Conservation (phyloP, 2,113 vertebrate species). For the Mesembrinibis cayennensis region DNA sequence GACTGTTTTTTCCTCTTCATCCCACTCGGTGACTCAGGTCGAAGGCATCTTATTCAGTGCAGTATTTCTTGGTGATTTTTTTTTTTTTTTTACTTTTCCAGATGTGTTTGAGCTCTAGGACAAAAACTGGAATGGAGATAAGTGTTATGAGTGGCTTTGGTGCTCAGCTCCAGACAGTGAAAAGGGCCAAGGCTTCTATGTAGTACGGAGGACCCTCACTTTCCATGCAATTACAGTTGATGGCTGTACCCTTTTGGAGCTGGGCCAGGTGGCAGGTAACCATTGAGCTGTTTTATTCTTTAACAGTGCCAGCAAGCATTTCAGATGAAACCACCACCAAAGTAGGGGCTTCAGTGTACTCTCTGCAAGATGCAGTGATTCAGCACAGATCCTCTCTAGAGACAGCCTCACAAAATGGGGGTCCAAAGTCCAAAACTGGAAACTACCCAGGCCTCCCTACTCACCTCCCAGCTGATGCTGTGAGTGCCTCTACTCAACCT, state of each 20-base stretch:
- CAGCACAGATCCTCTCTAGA: background rate
- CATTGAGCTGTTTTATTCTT: background rate
- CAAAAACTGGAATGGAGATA: background rate
- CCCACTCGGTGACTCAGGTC: background rate
- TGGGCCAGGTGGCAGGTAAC: background rate
- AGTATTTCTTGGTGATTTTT: background rate
- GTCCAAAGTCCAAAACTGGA: background rate
- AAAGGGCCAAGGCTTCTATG: rapidly evolving
- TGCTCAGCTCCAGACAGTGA: background rate
- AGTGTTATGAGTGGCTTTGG: background rate
- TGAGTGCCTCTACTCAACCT: background rate
- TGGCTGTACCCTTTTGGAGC: background rate
- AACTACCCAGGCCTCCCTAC: background rate
- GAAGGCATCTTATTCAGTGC: background rate
- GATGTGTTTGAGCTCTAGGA: background rate
- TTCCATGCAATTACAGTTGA: background rate
- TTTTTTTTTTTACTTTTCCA: background rate
- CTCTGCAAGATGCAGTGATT: background rate
- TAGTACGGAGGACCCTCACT: background rate
- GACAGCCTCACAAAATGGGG: rapidly evolving
- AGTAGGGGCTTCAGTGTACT: background rate
- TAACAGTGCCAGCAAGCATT: background rate
- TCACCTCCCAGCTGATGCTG: background rate
- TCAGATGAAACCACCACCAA: background rate
- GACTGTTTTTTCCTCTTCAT: background rate